Evolutionary conservation across 2,113 vertebrate species (phyloP).

Genomic region (Chaetodon auriga): DNA sequence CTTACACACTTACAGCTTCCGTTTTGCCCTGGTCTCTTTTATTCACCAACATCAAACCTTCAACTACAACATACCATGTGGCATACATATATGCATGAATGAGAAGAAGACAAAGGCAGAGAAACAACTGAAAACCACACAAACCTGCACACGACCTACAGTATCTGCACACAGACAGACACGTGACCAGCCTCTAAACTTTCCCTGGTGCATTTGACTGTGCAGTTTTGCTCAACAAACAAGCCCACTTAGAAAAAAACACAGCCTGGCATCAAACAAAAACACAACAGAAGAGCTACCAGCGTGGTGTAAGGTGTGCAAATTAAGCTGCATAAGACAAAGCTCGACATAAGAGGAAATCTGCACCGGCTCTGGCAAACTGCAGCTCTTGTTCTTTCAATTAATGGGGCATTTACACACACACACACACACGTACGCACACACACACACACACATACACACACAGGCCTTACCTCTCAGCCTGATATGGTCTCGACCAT

Average conservation of each 20-base stretch:
- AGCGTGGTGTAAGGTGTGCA: slow-evolving; percentile 52
- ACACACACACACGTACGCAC: slow-evolving; percentile 22
- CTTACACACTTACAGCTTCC: not conserved
- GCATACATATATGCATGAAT: not conserved
- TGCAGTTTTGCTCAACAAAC: slow-evolving; percentile 71
- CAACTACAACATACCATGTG: not conserved
- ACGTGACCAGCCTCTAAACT: slow-evolving; percentile 47
- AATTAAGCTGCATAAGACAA: slow-evolving; percentile 56
- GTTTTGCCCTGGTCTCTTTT: not conserved
- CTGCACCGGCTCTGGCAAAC: slow-evolving; percentile 32
- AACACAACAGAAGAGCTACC: slow-evolving; percentile 38
- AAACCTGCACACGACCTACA: not conserved
- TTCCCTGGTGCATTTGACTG: slow-evolving; percentile 42
- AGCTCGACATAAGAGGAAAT: slow-evolving; percentile 49
- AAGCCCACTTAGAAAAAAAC: slow-evolving; percentile 66
- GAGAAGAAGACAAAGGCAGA: not conserved
- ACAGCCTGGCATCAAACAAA: slow-evolving; percentile 50
- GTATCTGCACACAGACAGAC: slow-evolving; percentile 28
- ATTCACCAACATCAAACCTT: not conserved
- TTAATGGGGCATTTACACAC: slow-evolving; percentile 42
- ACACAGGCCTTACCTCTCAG: slow-evolving; percentile 19
- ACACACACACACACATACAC: slow-evolving; percentile 36
- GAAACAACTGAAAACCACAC: slow-evolving; percentile 15
- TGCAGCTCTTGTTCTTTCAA: slow-evolving; percentile 50
- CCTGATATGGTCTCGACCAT: slow-evolving; percentile 14